Percentiles rank a stretch among this genome's conserved stretches.
These are phyloP conservation scores for Nasonia vitripennis DNA, from an alignment of 1,140 invertebrate genomes.

Conservation along the genomic window DNA sequence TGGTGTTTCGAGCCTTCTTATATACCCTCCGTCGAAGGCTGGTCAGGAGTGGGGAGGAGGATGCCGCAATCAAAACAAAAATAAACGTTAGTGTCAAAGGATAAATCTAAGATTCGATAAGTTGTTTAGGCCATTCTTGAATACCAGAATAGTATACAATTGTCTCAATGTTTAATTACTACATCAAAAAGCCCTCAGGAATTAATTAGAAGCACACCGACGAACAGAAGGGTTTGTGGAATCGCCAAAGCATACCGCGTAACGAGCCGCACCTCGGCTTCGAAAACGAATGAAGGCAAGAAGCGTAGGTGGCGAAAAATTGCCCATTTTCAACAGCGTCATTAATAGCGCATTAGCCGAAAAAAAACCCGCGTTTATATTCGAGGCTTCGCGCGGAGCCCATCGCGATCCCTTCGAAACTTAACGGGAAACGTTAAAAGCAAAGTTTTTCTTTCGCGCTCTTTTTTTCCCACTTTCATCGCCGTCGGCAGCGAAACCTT, in stretches of 20 bases:
- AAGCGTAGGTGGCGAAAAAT: not conserved
- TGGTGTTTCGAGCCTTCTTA: no score
- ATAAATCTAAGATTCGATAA: no score
- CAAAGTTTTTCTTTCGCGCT: not conserved
- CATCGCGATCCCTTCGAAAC: not conserved
- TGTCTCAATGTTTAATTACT: not conserved
- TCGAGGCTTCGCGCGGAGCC: not conserved
- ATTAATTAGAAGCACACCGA: not conserved
- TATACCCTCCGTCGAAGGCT: no score
- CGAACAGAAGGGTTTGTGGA: not conserved
- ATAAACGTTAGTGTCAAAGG: no score
- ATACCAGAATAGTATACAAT: no score
- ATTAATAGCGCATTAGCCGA: conserved; percentile 29
- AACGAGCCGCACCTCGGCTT: not conserved
- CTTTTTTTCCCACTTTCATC: not conserved
- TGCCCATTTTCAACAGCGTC: conserved; percentile 14
- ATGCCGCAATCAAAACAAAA: no score
- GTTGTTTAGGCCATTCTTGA: no score
- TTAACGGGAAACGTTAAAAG: not conserved
- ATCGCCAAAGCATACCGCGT: not conserved
- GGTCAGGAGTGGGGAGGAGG: no score
- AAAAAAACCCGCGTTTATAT: not conserved
- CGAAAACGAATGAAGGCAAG: not conserved
- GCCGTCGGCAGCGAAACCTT: not conserved
- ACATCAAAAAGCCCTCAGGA: not conserved